Evolutionary conservation across 2,888 invertebrate species (phyloP), one percentile per base, ranked within the genome.

Genomic region (Leptopterna dolabrata): DNA sequence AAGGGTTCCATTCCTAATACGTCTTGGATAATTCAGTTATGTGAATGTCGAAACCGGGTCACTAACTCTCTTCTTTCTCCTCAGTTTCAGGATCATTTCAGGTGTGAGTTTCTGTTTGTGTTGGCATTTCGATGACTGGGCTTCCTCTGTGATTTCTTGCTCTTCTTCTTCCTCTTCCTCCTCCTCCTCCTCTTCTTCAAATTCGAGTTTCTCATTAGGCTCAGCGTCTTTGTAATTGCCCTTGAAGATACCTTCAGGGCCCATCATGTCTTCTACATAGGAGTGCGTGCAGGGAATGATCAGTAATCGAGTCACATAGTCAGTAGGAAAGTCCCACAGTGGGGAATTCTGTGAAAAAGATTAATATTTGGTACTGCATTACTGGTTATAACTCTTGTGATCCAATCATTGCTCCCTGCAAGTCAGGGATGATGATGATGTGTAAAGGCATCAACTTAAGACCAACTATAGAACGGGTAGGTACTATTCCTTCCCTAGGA

Each of bases 171-270:
- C 81, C 27, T 30, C 81, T 27, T 55, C 51, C 4, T 71, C 83
- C n/a, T 73, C 76, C n/a, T 45, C 47, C 16, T 73, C 76, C 1
- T 30, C 76, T 19, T 63, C 78, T 1, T 36, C 78, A 3, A n/a
- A 14, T 55, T 78, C 45, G 7, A 47, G 63, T 24, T 19, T 63
- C n/a, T 51, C 76, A 43, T 51, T 30, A 4, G 0, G 19, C 43
- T 84, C 55, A 27, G 27, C 14, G 7, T 78, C 86, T 36, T 78
- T 29, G 27, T 82, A 87, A 30, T 87, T 73, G 13, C 84, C 88
- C 27, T 85, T 88, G 55, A 88, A 81, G 6, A 88, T 88, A 0
- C 88, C 88, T 80, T 81, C 86, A 30, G 86, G 86, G 1, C 86
- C 81, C 51, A 88, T 63, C 16, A 87, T 43, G 29, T 87, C 87